These are phyloP conservation scores for Pluvialis apricaria DNA, from an alignment of 2,113 vertebrate species.

Conservation along the genomic window DNA sequence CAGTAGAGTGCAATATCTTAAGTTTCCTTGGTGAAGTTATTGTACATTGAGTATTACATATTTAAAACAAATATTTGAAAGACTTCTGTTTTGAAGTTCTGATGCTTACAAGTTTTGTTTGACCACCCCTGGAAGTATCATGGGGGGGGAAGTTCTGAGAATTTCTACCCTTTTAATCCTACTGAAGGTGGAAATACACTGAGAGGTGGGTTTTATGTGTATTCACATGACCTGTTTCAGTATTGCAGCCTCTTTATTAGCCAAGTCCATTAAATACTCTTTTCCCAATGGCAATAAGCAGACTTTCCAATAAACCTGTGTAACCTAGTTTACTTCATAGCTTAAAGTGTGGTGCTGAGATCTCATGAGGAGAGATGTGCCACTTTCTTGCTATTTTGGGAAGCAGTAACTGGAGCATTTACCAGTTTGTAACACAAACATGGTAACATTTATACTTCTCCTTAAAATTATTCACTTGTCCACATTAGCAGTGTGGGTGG, in stretches of 20 bases:
- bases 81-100: neutral
- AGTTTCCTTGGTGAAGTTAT: neutral
- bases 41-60: neutral
- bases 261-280: conserved; percentile 16
- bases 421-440: conserved; percentile 30
- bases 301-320: conserved; percentile 38
- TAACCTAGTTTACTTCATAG: conserved; percentile 48
- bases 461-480: conserved; percentile 1
- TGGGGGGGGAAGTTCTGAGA: neutral
- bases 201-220: neutral
- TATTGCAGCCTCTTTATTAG: neutral
- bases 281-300: conserved; percentile 43
- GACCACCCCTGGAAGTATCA: neutral
- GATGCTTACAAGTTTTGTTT: neutral
- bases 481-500: neutral
- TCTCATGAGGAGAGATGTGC: conserved; percentile 64
- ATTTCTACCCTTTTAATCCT: neutral
- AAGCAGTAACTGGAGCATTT: conserved; percentile 47
- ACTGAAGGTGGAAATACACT: neutral
- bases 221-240: neutral
- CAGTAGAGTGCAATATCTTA: neutral
- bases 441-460: neutral
- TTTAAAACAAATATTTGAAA: neutral
- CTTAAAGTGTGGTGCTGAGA: neutral
- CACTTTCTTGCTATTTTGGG: conserved; percentile 59